These are phyloP conservation scores for Peromyscus melanophrys DNA, from an alignment of 2,797 vertebrate species.

Conservation along the genomic window DNA sequence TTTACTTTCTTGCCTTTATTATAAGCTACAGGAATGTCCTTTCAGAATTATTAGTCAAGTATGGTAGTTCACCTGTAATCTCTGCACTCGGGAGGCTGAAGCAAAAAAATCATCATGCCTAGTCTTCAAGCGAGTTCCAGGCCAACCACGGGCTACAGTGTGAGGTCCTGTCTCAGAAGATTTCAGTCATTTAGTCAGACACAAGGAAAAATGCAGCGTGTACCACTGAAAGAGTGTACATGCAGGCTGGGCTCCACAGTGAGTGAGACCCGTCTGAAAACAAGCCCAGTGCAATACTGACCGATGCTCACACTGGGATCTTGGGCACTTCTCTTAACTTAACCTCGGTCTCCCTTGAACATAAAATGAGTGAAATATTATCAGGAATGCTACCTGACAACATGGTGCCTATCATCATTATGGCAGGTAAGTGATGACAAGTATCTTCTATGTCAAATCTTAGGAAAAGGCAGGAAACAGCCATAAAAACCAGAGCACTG, in stretches of 20 bases:
- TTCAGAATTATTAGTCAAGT: conserved; percentile 2
- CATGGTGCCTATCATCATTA: not conserved
- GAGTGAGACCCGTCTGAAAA: not conserved
- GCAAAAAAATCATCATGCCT: not conserved
- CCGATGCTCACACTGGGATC: not conserved
- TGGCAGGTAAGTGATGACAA: not conserved
- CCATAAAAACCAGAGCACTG: not conserved
- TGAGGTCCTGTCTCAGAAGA: not conserved
- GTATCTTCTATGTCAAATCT: not conserved
- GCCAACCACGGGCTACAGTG: not conserved
- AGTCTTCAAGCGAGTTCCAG: not conserved
- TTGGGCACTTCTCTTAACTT: not conserved
- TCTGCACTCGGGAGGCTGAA: not conserved
- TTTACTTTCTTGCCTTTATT: conserved; percentile 54
- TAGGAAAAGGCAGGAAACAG: not conserved
- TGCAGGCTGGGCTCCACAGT: not conserved
- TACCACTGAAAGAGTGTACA: too few relatives aligned
- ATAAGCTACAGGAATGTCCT: conserved; percentile 7
- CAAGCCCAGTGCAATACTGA: too few relatives aligned
- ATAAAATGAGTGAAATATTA: conserved; percentile 47
- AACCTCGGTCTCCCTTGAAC: conserved; percentile 22
- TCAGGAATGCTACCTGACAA: not conserved
- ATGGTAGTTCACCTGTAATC: not conserved
- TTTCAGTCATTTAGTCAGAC: conserved; percentile 4
- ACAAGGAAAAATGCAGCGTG: not conserved